Conservation (phyloP, 2,797 vertebrate genomes). For the Prunella strophiata region DNA sequence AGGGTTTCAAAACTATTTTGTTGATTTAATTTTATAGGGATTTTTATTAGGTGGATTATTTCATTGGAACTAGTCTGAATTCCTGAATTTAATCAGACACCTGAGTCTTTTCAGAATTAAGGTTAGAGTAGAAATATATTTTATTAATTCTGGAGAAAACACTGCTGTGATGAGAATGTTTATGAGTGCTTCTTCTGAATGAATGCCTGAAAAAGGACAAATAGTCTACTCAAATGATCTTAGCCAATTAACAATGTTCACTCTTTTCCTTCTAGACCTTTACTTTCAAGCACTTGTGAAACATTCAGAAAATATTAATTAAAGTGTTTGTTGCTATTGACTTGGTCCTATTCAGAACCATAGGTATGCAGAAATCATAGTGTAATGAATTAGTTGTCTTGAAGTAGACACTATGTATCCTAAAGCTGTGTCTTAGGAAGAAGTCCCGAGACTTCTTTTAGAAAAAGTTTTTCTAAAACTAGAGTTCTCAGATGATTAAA, state of each 20-base stretch:
- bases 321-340: not conserved
- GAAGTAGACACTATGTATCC: not conserved
- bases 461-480: not conserved
- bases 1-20: not conserved
- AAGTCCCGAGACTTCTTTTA: not conserved
- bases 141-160: not conserved
- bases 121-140: not conserved
- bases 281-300: not conserved
- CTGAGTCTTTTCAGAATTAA: not conserved
- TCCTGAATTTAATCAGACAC: not conserved
- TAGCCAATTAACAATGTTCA: not conserved
- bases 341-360: not conserved
- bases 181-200: not conserved
- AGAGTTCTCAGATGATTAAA: not conserved
- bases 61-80: not conserved
- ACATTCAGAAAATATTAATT: not conserved
- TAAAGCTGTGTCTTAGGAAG: not conserved
- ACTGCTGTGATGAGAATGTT: not conserved
- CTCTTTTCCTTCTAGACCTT: not conserved
- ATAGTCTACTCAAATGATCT: not conserved
- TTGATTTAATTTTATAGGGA: not conserved
- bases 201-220: not conserved
- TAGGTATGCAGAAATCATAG: not conserved
- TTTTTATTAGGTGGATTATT: conserved; percentile 12
- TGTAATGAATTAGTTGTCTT: not conserved